Base-by-base conservation (phyloP, 2,113 vertebrate genomes). In the Pterocles orientalis region DNA sequence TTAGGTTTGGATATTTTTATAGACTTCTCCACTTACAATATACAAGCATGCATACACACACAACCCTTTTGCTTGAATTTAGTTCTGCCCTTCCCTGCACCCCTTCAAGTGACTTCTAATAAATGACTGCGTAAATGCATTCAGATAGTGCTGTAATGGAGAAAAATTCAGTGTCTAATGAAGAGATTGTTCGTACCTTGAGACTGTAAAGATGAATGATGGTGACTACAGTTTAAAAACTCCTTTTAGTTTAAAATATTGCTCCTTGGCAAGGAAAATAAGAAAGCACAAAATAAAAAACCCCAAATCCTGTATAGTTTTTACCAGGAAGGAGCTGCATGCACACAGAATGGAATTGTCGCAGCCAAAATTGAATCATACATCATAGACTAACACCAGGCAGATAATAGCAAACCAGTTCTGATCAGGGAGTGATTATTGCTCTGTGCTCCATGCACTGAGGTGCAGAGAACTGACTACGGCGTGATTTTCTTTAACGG, bases 331-430 rank as follows among this genome's bases (percentile, higher is more conserved):
- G 66, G 61, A 95, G 54, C 78, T 93, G 77, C 84, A 34, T 79
- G 76, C 73, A 79, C 92, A 72, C 89, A 58, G 65, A 96, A 75
- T 83, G 76, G 87, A 94, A 84, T 60, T 97, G 97, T 95, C 92
- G n/a, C 86, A 92, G 89, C 75, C 83, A 95, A 97, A 97, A 97
- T 97, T 97, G 96, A 92, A 97, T 97, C 97, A 96, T 97, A 91
- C 95, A 97, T 97, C 97, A 97, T 48, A 90, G 90, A 50, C 89
- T 86, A 97, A 80, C 95, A 94, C 77, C 81, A 69, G 87, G 91
- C 96, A 95, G 97, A 97, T 97, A 97, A 96, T 92, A 78, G 94
- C 92, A 95, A 86, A 97, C 80, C 83, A 94, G 94, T 50, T 95
- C 93, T 97, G 97, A 96, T 96, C 91, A 84, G 91, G 91, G 94